Conservation (phyloP, 2,797 vertebrate genomes). For the Capromys pilorides region DNA sequence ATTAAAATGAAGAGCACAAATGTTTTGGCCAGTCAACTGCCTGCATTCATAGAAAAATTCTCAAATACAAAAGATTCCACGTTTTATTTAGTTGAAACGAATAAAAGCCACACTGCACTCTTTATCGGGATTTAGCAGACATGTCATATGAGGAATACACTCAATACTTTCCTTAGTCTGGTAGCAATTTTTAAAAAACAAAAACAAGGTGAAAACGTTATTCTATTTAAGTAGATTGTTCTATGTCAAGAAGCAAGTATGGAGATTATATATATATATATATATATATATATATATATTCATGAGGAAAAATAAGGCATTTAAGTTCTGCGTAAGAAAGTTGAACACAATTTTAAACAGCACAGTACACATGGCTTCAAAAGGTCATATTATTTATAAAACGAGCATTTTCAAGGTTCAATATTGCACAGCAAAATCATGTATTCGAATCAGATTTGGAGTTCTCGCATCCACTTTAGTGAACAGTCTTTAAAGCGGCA, state of each 20-base stretch:
- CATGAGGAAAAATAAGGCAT: conserved; percentile 39
- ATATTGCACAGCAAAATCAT: conserved; percentile 44
- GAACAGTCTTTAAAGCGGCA: conserved; percentile 6
- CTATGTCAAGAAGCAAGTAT: conserved; percentile 19
- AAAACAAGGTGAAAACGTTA: neutral
- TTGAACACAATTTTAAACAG: conserved; percentile 17
- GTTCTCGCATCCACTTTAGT: neutral
- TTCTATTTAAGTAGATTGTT: conserved; percentile 47
- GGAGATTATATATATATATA: neutral
- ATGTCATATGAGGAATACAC: neutral
- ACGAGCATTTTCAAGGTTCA: conserved; percentile 30
- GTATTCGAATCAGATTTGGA: neutral
- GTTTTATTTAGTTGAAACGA: conserved; percentile 60
- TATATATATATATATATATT: neutral
- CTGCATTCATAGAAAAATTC: conserved; percentile 47
- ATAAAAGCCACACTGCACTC: conserved; percentile 9
- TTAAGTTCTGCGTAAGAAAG: neutral
- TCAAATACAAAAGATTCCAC: conserved; percentile 57
- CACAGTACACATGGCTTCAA: neutral
- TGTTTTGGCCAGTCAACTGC: conserved; percentile 35
- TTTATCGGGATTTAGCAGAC: conserved; percentile 51
- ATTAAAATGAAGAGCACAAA: conserved; percentile 54
- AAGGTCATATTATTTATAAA: conserved; percentile 21
- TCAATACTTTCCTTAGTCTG: neutral
- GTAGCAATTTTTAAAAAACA: neutral